Evolutionary conservation across 2,888 invertebrate species (phyloP).

Genomic region (Melipona beecheii): DNA sequence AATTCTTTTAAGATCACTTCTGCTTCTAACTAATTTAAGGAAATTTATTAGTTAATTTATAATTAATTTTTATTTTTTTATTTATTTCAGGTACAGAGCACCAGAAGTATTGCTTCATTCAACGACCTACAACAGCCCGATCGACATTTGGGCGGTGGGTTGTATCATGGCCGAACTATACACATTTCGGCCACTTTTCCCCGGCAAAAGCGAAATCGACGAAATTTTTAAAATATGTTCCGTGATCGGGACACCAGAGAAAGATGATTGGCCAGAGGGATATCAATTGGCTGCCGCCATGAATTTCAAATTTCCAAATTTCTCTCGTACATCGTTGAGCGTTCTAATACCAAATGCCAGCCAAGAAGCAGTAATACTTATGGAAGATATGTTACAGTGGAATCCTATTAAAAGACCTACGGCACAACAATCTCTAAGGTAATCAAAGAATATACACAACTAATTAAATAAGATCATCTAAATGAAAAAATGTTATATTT

Average conservation of each 20-base stretch:
- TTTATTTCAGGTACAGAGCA: constrained; percentile 90
- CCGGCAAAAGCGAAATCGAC: constrained; percentile 98
- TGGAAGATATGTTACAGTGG: constrained; percentile 95
- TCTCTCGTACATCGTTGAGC: constrained; percentile 91
- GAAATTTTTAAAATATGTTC: constrained; percentile 98
- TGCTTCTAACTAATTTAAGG: too few relatives aligned
- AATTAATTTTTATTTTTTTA: neutral
- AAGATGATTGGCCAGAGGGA: constrained; percentile 97
- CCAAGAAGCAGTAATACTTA: constrained; percentile 91
- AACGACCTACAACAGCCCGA: constrained; percentile 97
- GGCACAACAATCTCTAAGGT: constrained; percentile 94
- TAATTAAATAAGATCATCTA: too few relatives aligned
- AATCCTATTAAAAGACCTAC: constrained; percentile 96
- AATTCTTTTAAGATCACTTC: too few relatives aligned
- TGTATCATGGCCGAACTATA: constrained; percentile 99
- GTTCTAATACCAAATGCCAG: constrained; percentile 93
- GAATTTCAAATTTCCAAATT: constrained; percentile 98
- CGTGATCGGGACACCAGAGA: constrained; percentile 95
- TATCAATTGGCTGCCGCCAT: constrained; percentile 95
- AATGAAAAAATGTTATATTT: too few relatives aligned
- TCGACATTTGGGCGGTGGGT: constrained; percentile 99
- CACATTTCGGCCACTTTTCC: constrained; percentile 97
- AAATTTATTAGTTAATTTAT: too few relatives aligned
- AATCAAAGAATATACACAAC: constrained; percentile 60
- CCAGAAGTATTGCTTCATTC: constrained; percentile 98